These are phyloP conservation scores for Passerculus sandwichensis DNA, from an alignment of 2,797 vertebrate species.

Conservation along the genomic window DNA sequence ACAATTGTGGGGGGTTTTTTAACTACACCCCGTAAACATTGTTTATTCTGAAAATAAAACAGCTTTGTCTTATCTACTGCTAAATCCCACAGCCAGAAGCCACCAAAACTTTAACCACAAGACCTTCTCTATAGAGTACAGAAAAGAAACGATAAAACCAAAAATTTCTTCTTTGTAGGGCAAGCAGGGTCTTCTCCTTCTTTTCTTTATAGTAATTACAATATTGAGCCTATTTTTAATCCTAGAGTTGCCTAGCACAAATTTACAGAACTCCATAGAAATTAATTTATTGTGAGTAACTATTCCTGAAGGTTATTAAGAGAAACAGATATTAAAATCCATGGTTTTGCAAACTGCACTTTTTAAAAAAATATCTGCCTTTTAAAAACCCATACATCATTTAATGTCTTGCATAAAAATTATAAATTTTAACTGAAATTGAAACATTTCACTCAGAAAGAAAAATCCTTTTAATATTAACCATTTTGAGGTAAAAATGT, in stretches of 20 bases:
- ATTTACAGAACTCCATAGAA: neutral
- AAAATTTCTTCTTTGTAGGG: neutral
- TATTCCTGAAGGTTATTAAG: neutral
- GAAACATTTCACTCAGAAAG: neutral
- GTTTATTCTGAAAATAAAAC: neutral
- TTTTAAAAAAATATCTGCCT: neutral
- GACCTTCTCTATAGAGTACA: neutral
- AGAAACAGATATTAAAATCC: neutral
- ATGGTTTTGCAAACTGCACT: neutral
- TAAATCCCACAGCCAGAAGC: neutral
- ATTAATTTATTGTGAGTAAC: neutral
- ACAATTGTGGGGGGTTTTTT: fast-evolving
- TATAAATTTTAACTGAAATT: neutral
- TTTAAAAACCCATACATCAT: neutral
- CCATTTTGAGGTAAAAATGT: neutral
- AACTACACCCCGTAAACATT: neutral
- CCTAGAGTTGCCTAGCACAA: neutral
- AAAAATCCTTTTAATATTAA: neutral
- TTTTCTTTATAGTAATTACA: neutral
- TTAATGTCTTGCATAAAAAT: neutral
- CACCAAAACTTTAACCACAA: neutral
- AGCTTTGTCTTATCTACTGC: neutral
- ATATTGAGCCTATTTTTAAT: neutral
- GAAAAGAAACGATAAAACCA: neutral
- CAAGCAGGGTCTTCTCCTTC: neutral